These are phyloP conservation scores for Lathamus discolor DNA, from an alignment of 2,113 vertebrate genomes.

Conservation along the genomic window DNA sequence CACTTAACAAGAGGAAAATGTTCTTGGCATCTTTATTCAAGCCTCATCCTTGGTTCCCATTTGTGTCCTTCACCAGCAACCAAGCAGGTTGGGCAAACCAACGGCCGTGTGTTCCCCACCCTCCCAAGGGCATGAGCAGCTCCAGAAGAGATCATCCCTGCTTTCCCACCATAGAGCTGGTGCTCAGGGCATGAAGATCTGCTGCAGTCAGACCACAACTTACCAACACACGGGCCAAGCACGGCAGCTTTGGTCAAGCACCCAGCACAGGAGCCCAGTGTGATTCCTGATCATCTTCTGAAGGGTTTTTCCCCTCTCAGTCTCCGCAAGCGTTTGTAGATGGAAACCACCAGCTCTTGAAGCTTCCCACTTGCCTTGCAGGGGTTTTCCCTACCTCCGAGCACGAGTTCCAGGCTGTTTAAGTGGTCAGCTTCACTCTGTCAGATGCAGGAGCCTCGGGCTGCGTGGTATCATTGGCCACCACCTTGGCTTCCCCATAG, in stretches of 20 bases:
- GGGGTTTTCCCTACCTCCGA: neutral
- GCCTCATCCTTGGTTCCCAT: neutral
- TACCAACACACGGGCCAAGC: neutral
- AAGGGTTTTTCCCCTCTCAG: neutral
- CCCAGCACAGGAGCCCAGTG: neutral
- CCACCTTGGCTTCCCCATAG: constrained; percentile 79
- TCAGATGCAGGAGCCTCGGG: neutral
- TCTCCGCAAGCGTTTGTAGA: neutral
- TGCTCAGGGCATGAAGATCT: neutral
- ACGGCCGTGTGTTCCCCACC: neutral
- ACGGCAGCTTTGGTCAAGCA: neutral
- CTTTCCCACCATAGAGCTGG: neutral
- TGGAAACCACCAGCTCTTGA: neutral
- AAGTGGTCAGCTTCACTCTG: constrained; percentile 17
- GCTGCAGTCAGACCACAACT: neutral
- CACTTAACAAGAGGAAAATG: neutral
- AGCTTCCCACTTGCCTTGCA: neutral
- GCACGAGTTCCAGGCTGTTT: neutral
- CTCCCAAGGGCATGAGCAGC: neutral
- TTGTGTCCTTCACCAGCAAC: neutral
- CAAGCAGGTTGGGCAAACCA: neutral
- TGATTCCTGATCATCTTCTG: neutral
- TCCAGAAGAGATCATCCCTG: neutral
- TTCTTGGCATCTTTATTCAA: constrained; percentile 53
- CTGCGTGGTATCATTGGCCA: constrained; percentile 67